Evolutionary conservation across 2,113 vertebrate species (phyloP).

Genomic region (Platichthys stellatus): DNA sequence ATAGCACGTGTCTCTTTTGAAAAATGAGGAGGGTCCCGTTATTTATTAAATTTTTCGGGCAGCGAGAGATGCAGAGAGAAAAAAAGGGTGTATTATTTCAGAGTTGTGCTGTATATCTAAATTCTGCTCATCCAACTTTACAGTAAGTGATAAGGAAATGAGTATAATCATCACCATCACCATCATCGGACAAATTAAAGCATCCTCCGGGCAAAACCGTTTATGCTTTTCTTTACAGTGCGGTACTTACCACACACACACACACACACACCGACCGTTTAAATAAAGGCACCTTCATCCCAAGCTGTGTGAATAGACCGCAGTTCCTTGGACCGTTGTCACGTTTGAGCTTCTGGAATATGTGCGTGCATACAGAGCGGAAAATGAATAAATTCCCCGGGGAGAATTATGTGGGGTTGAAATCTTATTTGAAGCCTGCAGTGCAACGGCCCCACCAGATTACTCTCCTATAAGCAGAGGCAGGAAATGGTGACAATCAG

Average conservation of each 20-base stretch:
- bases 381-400: constrained; percentile 59
- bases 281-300: constrained; percentile 36
- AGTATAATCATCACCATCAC: constrained; percentile 17
- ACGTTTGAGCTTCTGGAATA: constrained; percentile 41
- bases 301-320: constrained; percentile 29
- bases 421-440: constrained; percentile 66
- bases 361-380: constrained; percentile 48
- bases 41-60: constrained; percentile 35
- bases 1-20: constrained; percentile 35
- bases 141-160: constrained; percentile 23
- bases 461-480: constrained; percentile 53
- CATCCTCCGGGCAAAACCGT: neutral
- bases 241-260: neutral
- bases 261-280: constrained; percentile 12
- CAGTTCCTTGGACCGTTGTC: constrained; percentile 40
- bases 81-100: neutral
- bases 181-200: constrained; percentile 31
- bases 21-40: constrained; percentile 54
- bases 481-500: constrained; percentile 61
- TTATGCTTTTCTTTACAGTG: constrained; percentile 15
- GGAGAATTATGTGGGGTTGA: constrained; percentile 61
- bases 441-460: constrained; percentile 50
- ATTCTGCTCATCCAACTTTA: neutral
- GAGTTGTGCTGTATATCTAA: neutral
- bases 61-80: constrained; percentile 1